phyloP scores from a whole-genome alignment of 2,113 vertebrate species.

The Formicarius rufipectus region DNA sequence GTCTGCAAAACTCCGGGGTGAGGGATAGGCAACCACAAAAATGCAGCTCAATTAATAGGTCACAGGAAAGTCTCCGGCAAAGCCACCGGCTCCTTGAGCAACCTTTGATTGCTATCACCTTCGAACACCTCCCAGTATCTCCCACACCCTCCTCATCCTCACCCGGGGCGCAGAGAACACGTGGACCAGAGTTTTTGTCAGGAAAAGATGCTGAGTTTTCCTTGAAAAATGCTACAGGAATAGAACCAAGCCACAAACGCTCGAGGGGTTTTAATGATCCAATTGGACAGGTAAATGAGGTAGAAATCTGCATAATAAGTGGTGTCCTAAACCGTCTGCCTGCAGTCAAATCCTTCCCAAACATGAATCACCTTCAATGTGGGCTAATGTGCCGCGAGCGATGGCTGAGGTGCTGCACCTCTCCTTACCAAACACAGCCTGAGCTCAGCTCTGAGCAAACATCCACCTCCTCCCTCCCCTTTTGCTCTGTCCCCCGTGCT shows the following conservation, averaged over 20 bases:
- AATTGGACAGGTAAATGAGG: conserved; percentile 18
- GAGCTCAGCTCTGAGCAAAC: background rate
- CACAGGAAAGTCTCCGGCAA: background rate
- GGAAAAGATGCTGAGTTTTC: background rate
- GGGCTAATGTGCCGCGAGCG: background rate
- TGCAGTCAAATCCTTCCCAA: conserved; percentile 27
- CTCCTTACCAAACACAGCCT: background rate
- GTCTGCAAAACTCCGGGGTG: background rate
- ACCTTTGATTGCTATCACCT: background rate
- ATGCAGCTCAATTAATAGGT: background rate
- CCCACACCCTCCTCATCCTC: background rate
- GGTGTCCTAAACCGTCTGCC: conserved; percentile 13
- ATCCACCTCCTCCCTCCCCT: background rate
- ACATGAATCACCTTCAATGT: background rate
- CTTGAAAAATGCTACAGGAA: background rate
- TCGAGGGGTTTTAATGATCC: background rate
- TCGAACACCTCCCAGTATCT: background rate
- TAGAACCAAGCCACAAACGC: background rate
- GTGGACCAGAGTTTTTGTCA: background rate
- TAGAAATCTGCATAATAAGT: background rate
- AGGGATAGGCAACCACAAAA: background rate
- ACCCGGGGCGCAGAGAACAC: fast-evolving
- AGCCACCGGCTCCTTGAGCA: background rate
- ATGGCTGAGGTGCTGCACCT: background rate
- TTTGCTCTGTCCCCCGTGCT: background rate